Evolutionary conservation across 2,797 vertebrate species (phyloP), one percentile per base, ranked within the genome.

Genomic region (Argya squamiceps): DNA sequence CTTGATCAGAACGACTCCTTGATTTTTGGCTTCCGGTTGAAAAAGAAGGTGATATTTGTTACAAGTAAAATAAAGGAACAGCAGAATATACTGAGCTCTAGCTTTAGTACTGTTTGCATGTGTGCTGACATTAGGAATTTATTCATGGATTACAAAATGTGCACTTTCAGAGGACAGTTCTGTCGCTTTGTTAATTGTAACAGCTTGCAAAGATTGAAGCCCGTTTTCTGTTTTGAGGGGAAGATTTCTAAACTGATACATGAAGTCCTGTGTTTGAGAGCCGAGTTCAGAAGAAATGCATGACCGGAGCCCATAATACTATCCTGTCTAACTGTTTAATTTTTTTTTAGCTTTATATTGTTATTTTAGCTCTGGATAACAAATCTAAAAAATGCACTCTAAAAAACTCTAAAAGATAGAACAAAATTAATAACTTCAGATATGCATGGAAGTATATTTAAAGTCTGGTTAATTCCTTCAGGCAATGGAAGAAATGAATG

Each of bases 401-500:
- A n/a, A n/a, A n/a, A n/a, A n/a, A 52, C 24, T 96, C 74, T 95
- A 58, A 91, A 92, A 90, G 44, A 50, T 74, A 95, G 83, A 93
- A 34, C 75, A 87, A 94, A 93, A 63, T 56, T 12, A 67, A 71
- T 89, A 70, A 78, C 56, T 91, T 88, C 30, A 55, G 70, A 86
- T 94, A 73, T 91, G 55, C 88, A 87, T 92, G 89, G 80, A 93
- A 95, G 67, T 96, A 89, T 94, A 92, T 96, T 96, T 96, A 95
- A 73, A 91, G 89, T 86, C 41, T 97, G 55, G 77, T 98, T 97
- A 85, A 91, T 96, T 96, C 97, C 97, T 95, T 76, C 96, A 99
- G 99, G 99, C 99, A 90, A 98, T 99, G 98, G 98, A 99, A 96
- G 99, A 99, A 98, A 99, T 99, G 98, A 99, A 99, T 95, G 99